Percentiles rank a stretch among this genome's conserved stretches.
Conservation (phyloP, 1,140 invertebrate genomes). For the Neotoxoptera formosana region DNA sequence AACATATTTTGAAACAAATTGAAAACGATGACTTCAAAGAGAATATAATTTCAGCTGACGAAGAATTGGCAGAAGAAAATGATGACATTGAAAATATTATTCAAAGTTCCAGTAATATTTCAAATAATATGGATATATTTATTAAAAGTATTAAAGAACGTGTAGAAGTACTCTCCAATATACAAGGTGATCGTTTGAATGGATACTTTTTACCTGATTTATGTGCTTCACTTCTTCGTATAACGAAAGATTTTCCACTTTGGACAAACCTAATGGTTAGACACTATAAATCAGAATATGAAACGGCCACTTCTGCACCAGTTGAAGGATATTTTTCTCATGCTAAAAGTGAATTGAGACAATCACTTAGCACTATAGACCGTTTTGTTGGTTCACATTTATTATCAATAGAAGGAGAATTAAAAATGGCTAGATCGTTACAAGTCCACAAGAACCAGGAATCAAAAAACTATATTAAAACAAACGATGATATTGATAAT, state of each 20-base stretch:
- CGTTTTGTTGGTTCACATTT: not conserved
- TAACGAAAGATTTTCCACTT: not conserved
- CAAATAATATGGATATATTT: not conserved
- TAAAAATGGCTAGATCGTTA: not conserved
- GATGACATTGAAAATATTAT: not conserved
- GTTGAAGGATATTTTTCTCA: not conserved
- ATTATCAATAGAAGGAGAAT: not conserved
- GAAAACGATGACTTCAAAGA: not conserved
- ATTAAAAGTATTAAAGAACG: conserved; percentile 9
- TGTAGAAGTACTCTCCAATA: not conserved
- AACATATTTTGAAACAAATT: not conserved
- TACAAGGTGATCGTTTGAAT: not conserved
- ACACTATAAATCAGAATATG: not conserved
- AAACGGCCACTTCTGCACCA: not conserved
- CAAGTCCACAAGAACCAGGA: not conserved
- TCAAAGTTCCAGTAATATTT: not conserved
- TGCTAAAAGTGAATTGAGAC: not conserved
- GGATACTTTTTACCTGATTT: not conserved
- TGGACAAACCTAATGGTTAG: not conserved
- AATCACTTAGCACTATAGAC: not conserved
- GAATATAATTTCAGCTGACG: not conserved
- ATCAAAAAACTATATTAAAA: not conserved
- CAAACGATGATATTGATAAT: no score
- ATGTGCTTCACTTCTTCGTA: not conserved
- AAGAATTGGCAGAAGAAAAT: no score